A percentile compares a stretch with the other conserved stretches of the same genome.
Evolutionary conservation across 2,113 vertebrate species (phyloP).

Genomic region (Turnix velox): DNA sequence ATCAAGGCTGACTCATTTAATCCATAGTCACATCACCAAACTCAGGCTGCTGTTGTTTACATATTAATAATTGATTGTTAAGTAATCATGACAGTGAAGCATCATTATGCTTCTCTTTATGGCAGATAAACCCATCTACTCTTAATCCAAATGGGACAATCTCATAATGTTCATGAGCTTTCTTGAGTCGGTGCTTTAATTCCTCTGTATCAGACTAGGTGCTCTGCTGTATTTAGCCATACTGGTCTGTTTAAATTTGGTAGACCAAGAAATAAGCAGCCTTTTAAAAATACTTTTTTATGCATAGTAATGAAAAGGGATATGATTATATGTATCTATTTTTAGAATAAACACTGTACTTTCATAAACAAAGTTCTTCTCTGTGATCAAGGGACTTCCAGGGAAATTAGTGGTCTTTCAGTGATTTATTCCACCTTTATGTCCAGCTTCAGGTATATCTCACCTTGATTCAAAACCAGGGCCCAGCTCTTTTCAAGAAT

Average conservation of each 20-base stretch:
- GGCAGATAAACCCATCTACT: background rate
- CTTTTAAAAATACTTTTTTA: background rate
- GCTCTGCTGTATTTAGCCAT: background rate
- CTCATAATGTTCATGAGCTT: background rate
- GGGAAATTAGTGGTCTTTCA: background rate
- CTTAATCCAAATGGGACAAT: background rate
- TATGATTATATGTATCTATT: background rate
- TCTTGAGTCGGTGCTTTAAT: background rate
- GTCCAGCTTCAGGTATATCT: background rate
- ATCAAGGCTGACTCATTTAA: background rate
- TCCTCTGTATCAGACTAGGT: background rate
- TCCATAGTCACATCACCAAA: background rate
- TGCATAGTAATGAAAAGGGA: background rate
- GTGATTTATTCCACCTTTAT: background rate
- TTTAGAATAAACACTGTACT: constrained; percentile 8
- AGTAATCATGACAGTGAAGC: background rate
- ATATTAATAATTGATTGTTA: background rate
- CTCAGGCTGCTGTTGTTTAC: background rate
- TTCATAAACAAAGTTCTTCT: constrained; percentile 1
- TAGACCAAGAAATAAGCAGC: background rate
- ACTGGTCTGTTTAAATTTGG: background rate
- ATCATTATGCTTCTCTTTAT: background rate
- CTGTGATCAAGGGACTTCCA: constrained; percentile 16
- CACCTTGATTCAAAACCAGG: background rate
- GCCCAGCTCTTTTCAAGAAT: background rate